These are phyloP conservation scores for Elanus axillaris DNA, from an alignment of 2,113 vertebrate species.

Conservation along the genomic window DNA sequence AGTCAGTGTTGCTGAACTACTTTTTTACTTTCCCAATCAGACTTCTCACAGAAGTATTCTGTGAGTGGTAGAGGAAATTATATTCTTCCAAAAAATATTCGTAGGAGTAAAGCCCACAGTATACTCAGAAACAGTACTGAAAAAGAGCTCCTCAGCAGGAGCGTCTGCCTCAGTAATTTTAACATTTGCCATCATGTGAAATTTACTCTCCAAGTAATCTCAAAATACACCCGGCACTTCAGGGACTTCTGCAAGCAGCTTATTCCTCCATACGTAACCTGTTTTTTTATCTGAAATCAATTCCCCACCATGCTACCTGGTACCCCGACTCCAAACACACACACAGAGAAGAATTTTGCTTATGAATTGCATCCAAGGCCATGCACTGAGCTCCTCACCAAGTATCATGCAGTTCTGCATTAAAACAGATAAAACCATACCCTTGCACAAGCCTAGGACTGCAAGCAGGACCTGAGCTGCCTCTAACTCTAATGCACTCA, in stretches of 20 bases:
- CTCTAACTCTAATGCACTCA: background rate
- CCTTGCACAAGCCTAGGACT: background rate
- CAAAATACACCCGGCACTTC: background rate
- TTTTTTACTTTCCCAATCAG: background rate
- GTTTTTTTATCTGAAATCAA: background rate
- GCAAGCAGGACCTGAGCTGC: background rate
- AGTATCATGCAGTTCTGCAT: background rate
- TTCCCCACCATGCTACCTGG: background rate
- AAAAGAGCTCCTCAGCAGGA: background rate
- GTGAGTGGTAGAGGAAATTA: background rate
- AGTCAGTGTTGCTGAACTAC: background rate
- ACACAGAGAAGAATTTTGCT: background rate
- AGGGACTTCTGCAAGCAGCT: background rate
- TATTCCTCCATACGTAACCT: background rate
- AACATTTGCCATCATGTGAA: background rate
- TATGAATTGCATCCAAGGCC: background rate
- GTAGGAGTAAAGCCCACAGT: background rate
- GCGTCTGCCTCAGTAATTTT: background rate
- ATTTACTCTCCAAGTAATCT: background rate
- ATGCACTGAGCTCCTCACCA: background rate
- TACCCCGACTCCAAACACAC: background rate
- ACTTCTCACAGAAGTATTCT: background rate
- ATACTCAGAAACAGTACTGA: background rate
- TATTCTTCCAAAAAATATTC: background rate
- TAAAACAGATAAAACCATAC: background rate